These are phyloP conservation scores for Sitta carolinensis DNA, from an alignment of 2,797 vertebrate species.

Conservation along the genomic window DNA sequence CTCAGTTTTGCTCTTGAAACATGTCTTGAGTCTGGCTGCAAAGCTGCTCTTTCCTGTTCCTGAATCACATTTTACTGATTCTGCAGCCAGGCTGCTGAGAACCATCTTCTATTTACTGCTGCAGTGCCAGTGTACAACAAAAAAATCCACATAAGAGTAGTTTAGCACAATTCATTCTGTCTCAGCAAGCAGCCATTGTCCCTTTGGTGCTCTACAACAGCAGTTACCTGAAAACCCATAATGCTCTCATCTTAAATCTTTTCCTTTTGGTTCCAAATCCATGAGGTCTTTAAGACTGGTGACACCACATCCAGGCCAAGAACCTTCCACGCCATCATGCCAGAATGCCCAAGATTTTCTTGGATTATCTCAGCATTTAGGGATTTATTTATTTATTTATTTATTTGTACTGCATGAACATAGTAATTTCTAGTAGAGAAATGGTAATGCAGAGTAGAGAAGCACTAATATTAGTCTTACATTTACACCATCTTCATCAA, in stretches of 20 bases:
- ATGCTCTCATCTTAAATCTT: neutral
- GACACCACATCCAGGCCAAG: neutral
- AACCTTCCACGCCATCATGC: neutral
- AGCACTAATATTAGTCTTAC: neutral
- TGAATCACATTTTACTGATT: neutral
- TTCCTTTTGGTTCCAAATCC: neutral
- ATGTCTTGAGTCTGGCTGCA: neutral
- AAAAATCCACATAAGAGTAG: neutral
- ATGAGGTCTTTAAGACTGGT: neutral
- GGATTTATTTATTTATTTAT: neutral
- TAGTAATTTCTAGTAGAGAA: neutral
- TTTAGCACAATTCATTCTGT: neutral
- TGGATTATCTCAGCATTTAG: neutral
- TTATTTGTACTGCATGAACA: neutral
- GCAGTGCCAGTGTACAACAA: neutral
- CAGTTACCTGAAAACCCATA: neutral
- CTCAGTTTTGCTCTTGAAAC: neutral
- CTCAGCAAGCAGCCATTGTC: neutral
- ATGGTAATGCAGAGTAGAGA: neutral
- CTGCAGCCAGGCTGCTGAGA: neutral
- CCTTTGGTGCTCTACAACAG: neutral
- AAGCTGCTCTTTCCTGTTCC: neutral
- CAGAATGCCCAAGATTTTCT: neutral
- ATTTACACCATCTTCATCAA: neutral
- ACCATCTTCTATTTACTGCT: neutral